A percentile compares a stretch with the other conserved stretches of the same genome.
Conservation (phyloP, 2,113 vertebrate genomes). For the Nestor notabilis region DNA sequence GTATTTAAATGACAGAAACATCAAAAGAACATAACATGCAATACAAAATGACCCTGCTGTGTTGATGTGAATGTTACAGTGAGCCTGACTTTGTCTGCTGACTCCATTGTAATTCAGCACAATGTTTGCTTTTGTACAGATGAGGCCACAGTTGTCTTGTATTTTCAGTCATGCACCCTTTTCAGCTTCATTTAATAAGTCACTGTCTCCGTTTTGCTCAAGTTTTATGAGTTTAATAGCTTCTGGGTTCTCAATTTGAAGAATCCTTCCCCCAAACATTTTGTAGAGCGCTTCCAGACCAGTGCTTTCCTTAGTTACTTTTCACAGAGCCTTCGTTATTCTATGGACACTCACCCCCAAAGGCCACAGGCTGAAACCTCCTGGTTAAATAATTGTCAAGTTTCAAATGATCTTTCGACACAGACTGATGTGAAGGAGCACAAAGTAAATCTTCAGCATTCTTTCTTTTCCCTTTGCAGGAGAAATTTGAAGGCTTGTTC, state of each 20-base stretch:
- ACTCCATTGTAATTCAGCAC: background rate
- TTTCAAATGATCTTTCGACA: background rate
- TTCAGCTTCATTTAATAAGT: background rate
- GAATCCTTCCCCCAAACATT: background rate
- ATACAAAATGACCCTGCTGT: background rate
- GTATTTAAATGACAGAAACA: background rate
- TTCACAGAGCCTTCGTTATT: background rate
- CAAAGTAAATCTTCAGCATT: background rate
- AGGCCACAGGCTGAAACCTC: background rate
- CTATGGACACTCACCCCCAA: background rate
- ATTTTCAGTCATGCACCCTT: background rate
- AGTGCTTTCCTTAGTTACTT: background rate
- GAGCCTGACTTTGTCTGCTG: background rate
- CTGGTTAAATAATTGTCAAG: background rate
- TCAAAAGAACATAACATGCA: background rate
- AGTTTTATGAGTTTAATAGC: background rate
- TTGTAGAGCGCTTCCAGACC: background rate
- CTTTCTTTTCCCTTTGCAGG: constrained; percentile 71
- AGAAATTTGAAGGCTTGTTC: constrained; percentile 87
- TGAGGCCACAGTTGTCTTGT: background rate
- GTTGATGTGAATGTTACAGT: background rate
- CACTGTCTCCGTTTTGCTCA: background rate
- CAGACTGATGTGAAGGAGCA: background rate
- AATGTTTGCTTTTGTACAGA: background rate
- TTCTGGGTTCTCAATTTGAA: background rate